Evolutionary conservation across 2,888 invertebrate genomes (phyloP), one percentile per base, ranked within the genome.

Genomic region (Cotesia congregata): DNA sequence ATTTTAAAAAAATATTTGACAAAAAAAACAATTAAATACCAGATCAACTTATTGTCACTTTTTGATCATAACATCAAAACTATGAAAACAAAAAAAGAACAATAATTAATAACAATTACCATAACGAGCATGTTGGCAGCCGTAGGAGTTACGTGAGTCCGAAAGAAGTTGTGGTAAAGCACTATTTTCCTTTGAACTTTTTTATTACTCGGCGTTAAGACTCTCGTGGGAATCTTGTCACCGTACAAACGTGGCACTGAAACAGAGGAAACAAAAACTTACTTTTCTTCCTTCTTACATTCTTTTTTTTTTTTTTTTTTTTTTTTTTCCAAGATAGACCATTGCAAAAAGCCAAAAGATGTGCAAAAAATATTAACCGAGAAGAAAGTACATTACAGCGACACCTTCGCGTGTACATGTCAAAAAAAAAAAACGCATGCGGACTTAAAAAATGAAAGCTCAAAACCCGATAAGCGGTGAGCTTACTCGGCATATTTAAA

Each of bases 51-150:
- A 30, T 30, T 30, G 30, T 30, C 30, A 30, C 30, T 30, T 30
- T 3, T 30, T 30, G 30, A 3, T 30, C 2, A 2, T 30, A 30
- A 4, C 30, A 30, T 67, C 6, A 30, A 67, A 67, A 72, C 17
- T 17, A 17, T 17, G 1, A 6, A 40, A 6, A 62, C 64, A n/a
- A 17, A 30, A 6, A 3, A 50, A 67, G 38, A 60, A 50, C 9
- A 41, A 15, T n/a, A 65, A 72, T 72, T 64, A 50, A 41, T 50
- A 30, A 75, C 79, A 83, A 90, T 90, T 90, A 95, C 95, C 95
- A 96, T 94, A 83, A 92, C 90, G 38, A 95, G 90, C 95, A 96
- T 96, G 88, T 96, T 95, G n/a, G 94, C 91, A 15, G 95, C 94
- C 59, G 92, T 90, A 0, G 96, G 96, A 77, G 91, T 90, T 41